Conservation (phyloP, 2,888 invertebrate species). For the Hirtodrosophila cameraria region DNA sequence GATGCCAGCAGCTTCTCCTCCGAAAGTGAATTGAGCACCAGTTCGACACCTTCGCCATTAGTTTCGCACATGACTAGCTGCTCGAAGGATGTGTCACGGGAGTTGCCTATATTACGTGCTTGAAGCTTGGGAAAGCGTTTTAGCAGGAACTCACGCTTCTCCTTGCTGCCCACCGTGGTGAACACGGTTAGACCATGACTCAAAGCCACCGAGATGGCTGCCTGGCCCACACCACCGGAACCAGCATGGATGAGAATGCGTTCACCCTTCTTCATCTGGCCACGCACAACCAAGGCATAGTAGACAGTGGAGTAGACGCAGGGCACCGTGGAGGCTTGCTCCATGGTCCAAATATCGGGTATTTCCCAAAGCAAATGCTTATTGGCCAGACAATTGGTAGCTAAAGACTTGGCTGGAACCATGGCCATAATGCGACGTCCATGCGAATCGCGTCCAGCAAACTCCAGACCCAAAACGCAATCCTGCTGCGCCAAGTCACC, state of each 20-base stretch:
- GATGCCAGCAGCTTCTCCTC: constrained; percentile 97
- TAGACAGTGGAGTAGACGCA: constrained; percentile 96
- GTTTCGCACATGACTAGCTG: constrained; percentile 93
- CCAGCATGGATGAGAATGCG: constrained; percentile 96
- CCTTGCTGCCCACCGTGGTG: constrained; percentile 95
- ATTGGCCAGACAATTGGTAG: constrained; percentile 94
- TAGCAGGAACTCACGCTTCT: constrained; percentile 94
- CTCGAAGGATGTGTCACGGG: constrained; percentile 96
- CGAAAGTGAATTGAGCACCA: constrained; percentile 97
- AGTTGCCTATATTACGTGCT: constrained; percentile 93
- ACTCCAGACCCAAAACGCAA: constrained; percentile 97
- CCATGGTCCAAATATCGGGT: constrained; percentile 93
- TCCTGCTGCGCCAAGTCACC: constrained; percentile 93
- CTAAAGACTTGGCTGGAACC: constrained; percentile 94
- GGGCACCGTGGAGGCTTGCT: constrained; percentile 96
- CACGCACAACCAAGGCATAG: constrained; percentile 95
- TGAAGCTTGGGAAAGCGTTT: constrained; percentile 93
- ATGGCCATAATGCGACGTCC: constrained; percentile 96
- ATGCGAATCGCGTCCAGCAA: constrained; percentile 91
- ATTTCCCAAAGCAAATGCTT: constrained; percentile 94
- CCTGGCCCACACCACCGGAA: constrained; percentile 98
- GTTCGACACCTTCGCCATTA: constrained; percentile 95
- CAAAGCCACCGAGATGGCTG: constrained; percentile 96
- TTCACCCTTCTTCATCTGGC: constrained; percentile 93
- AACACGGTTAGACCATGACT: constrained; percentile 94